These are phyloP conservation scores for Dyspetes luteomarginatus DNA, from an alignment of 2,888 invertebrate genomes.

Conservation along the genomic window DNA sequence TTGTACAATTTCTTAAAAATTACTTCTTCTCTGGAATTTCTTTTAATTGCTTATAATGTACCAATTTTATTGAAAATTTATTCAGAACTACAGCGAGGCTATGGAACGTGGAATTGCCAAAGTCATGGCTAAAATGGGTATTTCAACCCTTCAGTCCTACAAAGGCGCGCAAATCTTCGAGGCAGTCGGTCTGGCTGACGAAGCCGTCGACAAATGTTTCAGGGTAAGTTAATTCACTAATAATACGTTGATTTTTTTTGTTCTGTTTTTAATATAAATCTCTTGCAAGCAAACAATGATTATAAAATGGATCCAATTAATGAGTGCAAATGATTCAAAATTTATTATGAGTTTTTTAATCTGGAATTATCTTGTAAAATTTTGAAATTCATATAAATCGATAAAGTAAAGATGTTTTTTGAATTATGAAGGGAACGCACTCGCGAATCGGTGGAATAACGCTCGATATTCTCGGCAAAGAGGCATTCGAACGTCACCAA, in stretches of 20 bases:
- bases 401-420: conserved; percentile 11
- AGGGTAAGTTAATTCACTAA: conserved; percentile 86
- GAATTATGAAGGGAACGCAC: conserved; percentile 85
- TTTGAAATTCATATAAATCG: not conserved
- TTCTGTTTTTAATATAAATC: not conserved
- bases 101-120: conserved; percentile 96
- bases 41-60: not conserved
- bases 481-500: conserved; percentile 92
- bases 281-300: conserved; percentile 68
- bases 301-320: conserved; percentile 79
- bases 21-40: no score
- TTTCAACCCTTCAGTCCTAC: conserved; percentile 98
- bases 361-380: conserved; percentile 21
- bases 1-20: no score
- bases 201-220: conserved; percentile 98
- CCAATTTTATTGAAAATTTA: conserved; percentile 27
- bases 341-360: conserved; percentile 69
- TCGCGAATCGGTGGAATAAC: conserved; percentile 94
- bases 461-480: conserved; percentile 93
- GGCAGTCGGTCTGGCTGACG: conserved; percentile 96
- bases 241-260: not conserved
- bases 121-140: conserved; percentile 99
- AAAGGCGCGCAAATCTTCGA: conserved; percentile 99
- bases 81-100: conserved; percentile 93
- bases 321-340: conserved; percentile 74